These are phyloP conservation scores for Drosophila lini DNA, from an alignment of 1,140 invertebrate genomes.

Conservation along the genomic window DNA sequence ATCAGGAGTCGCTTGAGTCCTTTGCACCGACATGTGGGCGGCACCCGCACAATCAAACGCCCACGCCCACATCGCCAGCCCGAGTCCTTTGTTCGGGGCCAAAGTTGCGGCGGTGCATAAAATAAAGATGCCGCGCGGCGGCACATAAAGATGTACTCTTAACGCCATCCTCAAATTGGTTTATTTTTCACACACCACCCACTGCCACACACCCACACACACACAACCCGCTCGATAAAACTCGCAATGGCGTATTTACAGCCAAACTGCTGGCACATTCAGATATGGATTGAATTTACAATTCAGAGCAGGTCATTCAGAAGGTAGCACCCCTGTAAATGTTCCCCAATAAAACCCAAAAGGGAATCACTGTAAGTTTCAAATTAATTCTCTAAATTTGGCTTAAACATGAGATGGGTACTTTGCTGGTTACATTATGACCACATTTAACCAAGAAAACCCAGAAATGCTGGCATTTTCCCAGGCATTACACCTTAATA, in stretches of 20 bases:
- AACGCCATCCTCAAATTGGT: constrained; percentile 27
- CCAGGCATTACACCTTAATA: not conserved
- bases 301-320: constrained; percentile 40
- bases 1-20: constrained; percentile 34
- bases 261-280: constrained; percentile 31
- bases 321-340: not conserved
- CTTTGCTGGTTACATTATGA: not conserved
- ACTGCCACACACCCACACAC: not conserved
- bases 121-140: constrained; percentile 37
- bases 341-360: not conserved
- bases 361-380: not conserved
- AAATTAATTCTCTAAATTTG: constrained; percentile 7
- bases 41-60: constrained; percentile 42
- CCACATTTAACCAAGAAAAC: not conserved
- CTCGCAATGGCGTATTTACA: constrained; percentile 33
- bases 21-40: constrained; percentile 28
- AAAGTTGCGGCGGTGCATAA: constrained; percentile 36
- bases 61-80: not conserved
- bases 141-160: constrained; percentile 41
- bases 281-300: constrained; percentile 41
- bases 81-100: constrained; percentile 2
- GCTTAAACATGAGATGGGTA: not conserved
- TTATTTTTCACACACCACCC: constrained; percentile 28
- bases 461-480: not conserved
- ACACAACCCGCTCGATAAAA: constrained; percentile 31